Conservation (phyloP, 2,888 invertebrate genomes). For the Tridacna crocea region DNA sequence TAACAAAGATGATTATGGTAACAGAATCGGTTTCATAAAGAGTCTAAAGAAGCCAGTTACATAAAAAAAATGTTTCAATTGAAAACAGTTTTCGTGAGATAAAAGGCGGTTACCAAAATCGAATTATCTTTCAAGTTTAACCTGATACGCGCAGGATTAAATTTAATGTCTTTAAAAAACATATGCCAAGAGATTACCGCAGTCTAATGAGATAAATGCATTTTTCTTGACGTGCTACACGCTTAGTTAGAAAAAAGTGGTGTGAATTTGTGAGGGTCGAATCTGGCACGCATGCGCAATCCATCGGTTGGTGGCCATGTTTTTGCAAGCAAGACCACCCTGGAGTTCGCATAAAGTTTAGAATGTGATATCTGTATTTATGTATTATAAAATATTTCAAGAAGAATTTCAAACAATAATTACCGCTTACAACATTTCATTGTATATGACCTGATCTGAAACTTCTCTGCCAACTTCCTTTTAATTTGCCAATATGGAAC, state of each 20-base stretch:
- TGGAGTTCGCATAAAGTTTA: not conserved
- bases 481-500: no score
- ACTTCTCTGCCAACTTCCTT: no score
- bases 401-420: not conserved
- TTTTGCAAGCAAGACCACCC: constrained; percentile 18
- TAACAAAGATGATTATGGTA: no score
- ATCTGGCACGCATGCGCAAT: constrained; percentile 57
- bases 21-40: no score
- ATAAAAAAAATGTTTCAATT: no score
- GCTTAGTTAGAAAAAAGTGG: constrained; percentile 62
- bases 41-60: no score
- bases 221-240: constrained; percentile 61
- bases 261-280: constrained; percentile 67
- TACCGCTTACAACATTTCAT: no score
- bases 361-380: not conserved
- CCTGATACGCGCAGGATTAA: constrained; percentile 37
- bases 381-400: not conserved
- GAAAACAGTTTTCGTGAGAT: not conserved
- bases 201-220: constrained; percentile 57
- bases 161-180: constrained; percentile 46
- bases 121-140: constrained; percentile 33
- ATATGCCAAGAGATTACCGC: constrained; percentile 51
- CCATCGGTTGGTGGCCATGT: constrained; percentile 24
- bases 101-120: constrained; percentile 25
- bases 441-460: no score